These are phyloP conservation scores for Furcula furcula DNA, from an alignment of 2,888 invertebrate species.

Conservation along the genomic window DNA sequence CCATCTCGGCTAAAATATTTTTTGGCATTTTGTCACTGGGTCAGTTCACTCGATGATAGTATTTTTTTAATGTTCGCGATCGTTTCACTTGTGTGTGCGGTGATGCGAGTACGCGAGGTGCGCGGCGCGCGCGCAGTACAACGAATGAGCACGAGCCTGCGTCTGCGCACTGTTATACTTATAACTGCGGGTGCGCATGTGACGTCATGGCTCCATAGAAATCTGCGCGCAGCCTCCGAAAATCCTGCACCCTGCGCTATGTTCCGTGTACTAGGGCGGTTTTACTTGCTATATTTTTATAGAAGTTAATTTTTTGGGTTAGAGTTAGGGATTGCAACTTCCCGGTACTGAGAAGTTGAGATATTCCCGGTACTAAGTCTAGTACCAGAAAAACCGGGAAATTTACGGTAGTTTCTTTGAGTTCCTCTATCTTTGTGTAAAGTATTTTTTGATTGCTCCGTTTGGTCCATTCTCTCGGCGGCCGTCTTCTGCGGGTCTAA, in stretches of 20 bases:
- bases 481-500: no score
- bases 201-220: conserved; percentile 43
- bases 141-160: conserved; percentile 56
- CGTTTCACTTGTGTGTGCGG: conserved; percentile 11
- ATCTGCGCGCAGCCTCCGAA: conserved; percentile 9
- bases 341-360: no score
- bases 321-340: no score
- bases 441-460: no score
- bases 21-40: conserved; percentile 70
- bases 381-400: no score
- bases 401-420: no score
- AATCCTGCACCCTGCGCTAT: conserved; percentile 6
- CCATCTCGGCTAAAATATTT: conserved; percentile 74
- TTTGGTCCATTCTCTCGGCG: no score
- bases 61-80: conserved; percentile 45
- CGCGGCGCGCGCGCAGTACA: conserved; percentile 57
- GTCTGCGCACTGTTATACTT: conserved; percentile 51
- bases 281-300: no score
- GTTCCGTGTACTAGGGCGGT: no score
- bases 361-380: no score
- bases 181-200: conserved; percentile 39
- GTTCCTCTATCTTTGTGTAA: no score
- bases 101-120: conserved; percentile 46
- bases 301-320: no score
- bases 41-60: conserved; percentile 30